Percentiles rank a stretch among this genome's conserved stretches.
These are phyloP conservation scores for Zelleria hepariella DNA, from an alignment of 2,888 invertebrate species.

Conservation along the genomic window DNA sequence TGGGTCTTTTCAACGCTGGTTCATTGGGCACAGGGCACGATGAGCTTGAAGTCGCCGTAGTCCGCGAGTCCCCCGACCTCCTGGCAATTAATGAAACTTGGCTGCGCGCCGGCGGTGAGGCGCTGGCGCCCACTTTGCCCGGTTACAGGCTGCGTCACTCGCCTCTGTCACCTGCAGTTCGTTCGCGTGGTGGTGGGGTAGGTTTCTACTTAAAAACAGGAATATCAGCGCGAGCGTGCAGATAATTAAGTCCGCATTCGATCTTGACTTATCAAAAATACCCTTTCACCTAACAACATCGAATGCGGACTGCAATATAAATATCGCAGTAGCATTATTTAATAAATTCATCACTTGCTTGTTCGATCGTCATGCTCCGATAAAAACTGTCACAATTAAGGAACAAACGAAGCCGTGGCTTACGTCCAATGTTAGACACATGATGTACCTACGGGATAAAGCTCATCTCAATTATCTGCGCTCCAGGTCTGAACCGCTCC, in stretches of 20 bases:
- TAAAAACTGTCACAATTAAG: not conserved
- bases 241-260: no score
- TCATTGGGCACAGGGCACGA: not conserved
- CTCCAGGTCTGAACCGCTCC: not conserved
- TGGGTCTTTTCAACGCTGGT: conserved; percentile 1
- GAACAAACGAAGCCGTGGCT: not conserved
- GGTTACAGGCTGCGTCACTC: not conserved
- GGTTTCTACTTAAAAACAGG: not conserved
- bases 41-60: not conserved
- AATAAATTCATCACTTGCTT: not conserved
- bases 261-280: no score
- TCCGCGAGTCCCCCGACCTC: not conserved
- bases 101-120: not conserved
- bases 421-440: not conserved
- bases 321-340: not conserved
- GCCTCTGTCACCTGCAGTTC: not conserved
- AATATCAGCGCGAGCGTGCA: no score
- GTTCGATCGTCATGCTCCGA: conserved; percentile 1
- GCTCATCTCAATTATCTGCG: not conserved
- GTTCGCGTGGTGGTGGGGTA: not conserved
- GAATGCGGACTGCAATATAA: not conserved
- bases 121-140: not conserved
- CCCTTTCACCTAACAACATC: not conserved
- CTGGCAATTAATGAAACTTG: conserved; percentile 7
- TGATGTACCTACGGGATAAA: not conserved